Base-by-base conservation (phyloP, 2,888 invertebrate genomes). In the Heliconius ethilla region DNA sequence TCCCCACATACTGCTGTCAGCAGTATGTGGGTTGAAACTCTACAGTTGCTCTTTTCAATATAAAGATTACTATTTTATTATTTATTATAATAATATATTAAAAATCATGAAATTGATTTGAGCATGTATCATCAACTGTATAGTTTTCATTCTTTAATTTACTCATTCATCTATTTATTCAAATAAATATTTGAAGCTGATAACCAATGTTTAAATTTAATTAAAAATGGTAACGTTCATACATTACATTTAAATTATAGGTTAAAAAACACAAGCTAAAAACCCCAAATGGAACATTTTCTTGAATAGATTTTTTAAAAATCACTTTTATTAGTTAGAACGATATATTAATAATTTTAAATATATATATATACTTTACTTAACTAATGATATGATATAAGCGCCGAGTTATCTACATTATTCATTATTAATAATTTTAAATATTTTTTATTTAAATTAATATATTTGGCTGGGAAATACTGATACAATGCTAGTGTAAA, bases 381-480 rank as follows among this genome's bases (percentile, higher is more conserved):
- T 93, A 92, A 88, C 81, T 93, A 93, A 91, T 93, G 93, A 93
- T 93, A 93, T 93, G 93, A 91, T 85, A 89, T 88, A 92, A 93
- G 92, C 92, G 91, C 92, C 89, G 91, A 86, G 80, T 85, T 88
- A 86, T 80, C 83, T 83, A 77, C 67, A 69, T 65, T 76, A 55
- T 73, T 40, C 72, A 33, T 37, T 13, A 22, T 29, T 29, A 70
- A 33, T 33, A 25, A 63, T 51, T 45, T 59, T 55, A 25, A 25
- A 67, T 65, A 51, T 33, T 70, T 51, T 51, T 18, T 0, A 51
- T 65, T 70, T 72, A 72, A 37, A 59, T 59, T 33, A 59, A 59
- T 59, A 18, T 72, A 72, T 72, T 72, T 72, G 72, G 72, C 72
- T 72, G 59, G n/a, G 7, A 72, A 72, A 72, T 72, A 72, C 72